A percentile compares a stretch with the other conserved stretches of the same genome.
Evolutionary conservation across 2,888 invertebrate species (phyloP).

Genomic region (Reticulitermes lucifugus): DNA sequence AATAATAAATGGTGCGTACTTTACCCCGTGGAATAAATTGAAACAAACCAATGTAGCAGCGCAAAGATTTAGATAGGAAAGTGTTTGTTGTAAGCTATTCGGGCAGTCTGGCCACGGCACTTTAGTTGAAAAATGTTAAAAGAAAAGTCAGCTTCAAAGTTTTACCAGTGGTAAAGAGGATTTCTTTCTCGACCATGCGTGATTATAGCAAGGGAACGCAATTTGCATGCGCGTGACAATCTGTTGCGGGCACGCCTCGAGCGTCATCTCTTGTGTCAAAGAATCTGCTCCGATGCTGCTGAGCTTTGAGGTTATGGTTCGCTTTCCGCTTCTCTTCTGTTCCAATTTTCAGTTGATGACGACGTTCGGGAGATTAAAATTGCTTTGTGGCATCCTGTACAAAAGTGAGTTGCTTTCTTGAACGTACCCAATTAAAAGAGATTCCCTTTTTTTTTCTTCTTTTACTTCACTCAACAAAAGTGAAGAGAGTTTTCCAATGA

Average conservation of each 20-base stretch:
- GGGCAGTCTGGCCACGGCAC: too few relatives aligned
- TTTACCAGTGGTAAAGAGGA: too few relatives aligned
- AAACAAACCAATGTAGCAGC: too few relatives aligned
- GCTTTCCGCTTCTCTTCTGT: background rate
- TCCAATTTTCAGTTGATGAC: conserved; percentile 9
- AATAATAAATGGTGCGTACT: too few relatives aligned
- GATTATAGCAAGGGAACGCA: background rate
- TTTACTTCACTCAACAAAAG: too few relatives aligned
- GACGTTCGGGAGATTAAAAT: conserved; percentile 7
- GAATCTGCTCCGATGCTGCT: background rate
- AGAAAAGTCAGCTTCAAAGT: too few relatives aligned
- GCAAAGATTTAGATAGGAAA: too few relatives aligned
- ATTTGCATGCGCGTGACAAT: background rate
- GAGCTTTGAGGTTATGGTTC: conserved; percentile 1
- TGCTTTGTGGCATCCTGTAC: conserved; percentile 6
- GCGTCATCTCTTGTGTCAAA: background rate
- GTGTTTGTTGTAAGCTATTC: too few relatives aligned
- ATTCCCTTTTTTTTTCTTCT: background rate
- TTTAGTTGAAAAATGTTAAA: too few relatives aligned
- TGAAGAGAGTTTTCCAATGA: too few relatives aligned
- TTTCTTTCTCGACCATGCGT: too few relatives aligned
- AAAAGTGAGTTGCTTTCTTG: background rate
- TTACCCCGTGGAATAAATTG: too few relatives aligned
- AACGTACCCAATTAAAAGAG: conserved; percentile 15
- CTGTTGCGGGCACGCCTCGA: background rate